Conservation (phyloP, 1,140 invertebrate species). For the Camponotus floridanus region DNA sequence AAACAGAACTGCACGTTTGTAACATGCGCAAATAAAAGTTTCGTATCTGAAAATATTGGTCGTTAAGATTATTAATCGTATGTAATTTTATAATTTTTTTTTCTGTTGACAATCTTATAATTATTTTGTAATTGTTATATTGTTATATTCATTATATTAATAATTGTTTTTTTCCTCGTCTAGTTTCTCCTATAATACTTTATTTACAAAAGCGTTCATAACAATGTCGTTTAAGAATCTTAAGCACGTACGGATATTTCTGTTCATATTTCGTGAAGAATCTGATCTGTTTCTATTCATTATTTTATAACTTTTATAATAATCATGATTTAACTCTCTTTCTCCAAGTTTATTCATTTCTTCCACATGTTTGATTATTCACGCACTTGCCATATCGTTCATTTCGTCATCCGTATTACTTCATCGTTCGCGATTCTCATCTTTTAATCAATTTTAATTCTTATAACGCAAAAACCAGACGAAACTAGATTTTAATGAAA, state of each 20-base stretch:
- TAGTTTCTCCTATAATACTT: background rate
- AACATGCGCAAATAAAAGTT: background rate
- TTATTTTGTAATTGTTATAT: no score
- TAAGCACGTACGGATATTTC: background rate
- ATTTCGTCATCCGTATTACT: background rate
- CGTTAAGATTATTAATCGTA: background rate
- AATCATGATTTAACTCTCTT: background rate
- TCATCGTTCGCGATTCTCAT: background rate
- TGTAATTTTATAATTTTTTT: background rate
- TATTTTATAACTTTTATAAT: background rate
- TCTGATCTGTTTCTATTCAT: background rate
- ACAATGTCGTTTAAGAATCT: background rate
- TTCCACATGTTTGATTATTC: background rate
- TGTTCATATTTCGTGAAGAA: background rate
- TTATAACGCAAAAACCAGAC: background rate
- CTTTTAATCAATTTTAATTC: conserved; percentile 30
- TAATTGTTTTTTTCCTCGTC: no score
- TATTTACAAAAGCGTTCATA: no score
- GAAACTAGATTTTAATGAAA: conserved; percentile 17
- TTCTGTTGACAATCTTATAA: no score
- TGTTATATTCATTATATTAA: no score
- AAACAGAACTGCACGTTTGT: background rate
- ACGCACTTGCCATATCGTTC: background rate
- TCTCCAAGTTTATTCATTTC: background rate
- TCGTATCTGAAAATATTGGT: background rate